Percentiles rank a stretch among this genome's conserved stretches.
These are phyloP conservation scores for Anoncus sp. DNA, from an alignment of 2,888 invertebrate species.

Conservation along the genomic window DNA sequence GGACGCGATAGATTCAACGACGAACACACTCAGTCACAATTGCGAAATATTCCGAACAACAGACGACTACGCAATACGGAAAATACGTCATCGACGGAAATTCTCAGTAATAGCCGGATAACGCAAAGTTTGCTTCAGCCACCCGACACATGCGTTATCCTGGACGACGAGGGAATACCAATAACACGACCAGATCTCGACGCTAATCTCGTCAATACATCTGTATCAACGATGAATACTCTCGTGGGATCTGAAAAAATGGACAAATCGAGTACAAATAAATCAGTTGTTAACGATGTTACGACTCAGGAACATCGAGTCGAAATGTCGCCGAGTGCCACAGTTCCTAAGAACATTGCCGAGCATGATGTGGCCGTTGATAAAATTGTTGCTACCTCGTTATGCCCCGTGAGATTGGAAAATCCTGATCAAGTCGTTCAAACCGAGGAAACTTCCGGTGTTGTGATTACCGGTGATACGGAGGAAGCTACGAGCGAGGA, in stretches of 20 bases:
- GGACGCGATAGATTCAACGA: slow-evolving; percentile 76
- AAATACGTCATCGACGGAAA: slow-evolving; percentile 56
- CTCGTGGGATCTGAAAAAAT: slow-evolving; percentile 11
- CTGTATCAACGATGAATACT: slow-evolving; percentile 7
- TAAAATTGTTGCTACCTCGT: neutral
- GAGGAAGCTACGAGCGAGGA: slow-evolving; percentile 59
- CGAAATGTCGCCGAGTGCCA: neutral
- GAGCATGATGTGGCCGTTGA: neutral
- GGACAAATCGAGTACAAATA: slow-evolving; percentile 13
- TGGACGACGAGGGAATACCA: slow-evolving; percentile 75
- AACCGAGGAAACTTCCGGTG: slow-evolving; percentile 20
- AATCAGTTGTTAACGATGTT: slow-evolving; percentile 10
- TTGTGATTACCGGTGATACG: slow-evolving; percentile 21
- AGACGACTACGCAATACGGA: slow-evolving; percentile 35
- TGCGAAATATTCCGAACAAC: slow-evolving; percentile 66
- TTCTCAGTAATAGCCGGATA: slow-evolving; percentile 62
- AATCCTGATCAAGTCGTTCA: neutral
- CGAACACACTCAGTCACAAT: slow-evolving; percentile 70
- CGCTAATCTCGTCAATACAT: slow-evolving; percentile 23
- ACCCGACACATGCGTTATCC: slow-evolving; percentile 73
- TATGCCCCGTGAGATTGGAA: slow-evolving; percentile 13
- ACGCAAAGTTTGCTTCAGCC: slow-evolving; percentile 67
- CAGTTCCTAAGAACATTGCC: neutral
- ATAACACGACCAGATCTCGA: slow-evolving; percentile 71
- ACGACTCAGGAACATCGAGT: slow-evolving; percentile 27